phyloP scores from a whole-genome alignment of 2,888 invertebrate species.

The Coenonympha arcania region DNA sequence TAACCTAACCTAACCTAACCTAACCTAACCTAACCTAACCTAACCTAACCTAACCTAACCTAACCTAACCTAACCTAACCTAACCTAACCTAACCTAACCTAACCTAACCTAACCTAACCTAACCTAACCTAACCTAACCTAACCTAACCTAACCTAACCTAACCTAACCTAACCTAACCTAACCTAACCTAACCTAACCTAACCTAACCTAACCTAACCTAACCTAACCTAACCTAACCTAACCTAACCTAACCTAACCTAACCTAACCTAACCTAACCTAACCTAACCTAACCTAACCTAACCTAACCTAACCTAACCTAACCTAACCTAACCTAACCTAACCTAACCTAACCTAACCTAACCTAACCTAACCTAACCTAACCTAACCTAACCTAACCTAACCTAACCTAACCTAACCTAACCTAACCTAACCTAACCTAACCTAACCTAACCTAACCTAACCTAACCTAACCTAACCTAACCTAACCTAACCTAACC shows the following conservation, averaged over 20 bases:
- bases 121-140: too few species aligned
- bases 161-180: too few species aligned
- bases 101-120: background rate
- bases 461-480: slow-evolving; percentile 16
- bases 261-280: too few species aligned
- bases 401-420: slow-evolving; percentile 28
- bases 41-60: background rate
- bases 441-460: slow-evolving; percentile 31
- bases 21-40: slow-evolving; percentile 30
- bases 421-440: slow-evolving; percentile 34
- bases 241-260: too few species aligned
- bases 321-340: too few species aligned
- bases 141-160: too few species aligned
- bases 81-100: background rate
- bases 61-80: background rate
- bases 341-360: too few species aligned
- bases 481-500: slow-evolving; percentile 13
- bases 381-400: slow-evolving; percentile 30
- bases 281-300: too few species aligned
- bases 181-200: too few species aligned
- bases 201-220: too few species aligned
- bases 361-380: slow-evolving; percentile 27
- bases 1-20: slow-evolving; percentile 34
- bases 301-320: too few species aligned
- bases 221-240: too few species aligned